phyloP scores from a whole-genome alignment of 1,140 invertebrate species.

The Pogonus chalceus region DNA sequence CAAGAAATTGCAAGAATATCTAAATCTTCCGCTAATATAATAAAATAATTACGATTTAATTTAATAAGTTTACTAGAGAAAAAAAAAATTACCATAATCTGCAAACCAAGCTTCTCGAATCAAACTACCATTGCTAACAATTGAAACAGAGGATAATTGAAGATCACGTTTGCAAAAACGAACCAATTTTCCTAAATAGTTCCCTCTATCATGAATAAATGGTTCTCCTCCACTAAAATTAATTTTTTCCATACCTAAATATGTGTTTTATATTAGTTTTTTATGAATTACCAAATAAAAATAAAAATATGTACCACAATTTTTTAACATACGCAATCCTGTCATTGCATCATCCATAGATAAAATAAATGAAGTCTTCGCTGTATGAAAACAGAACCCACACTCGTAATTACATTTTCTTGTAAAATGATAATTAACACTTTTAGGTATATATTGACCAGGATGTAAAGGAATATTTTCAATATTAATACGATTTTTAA shows the following conservation, averaged over 20 bases:
- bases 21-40: slow-evolving; percentile 21
- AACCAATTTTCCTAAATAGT: slow-evolving; percentile 34
- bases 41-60: neutral
- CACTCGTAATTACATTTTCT: slow-evolving; percentile 37
- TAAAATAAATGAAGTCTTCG: slow-evolving; percentile 35
- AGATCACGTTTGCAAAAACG: slow-evolving; percentile 33
- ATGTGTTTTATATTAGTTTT: slow-evolving; percentile 8
- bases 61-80: neutral
- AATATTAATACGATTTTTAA: neutral
- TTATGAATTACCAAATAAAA: slow-evolving; percentile 1
- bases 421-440: slow-evolving; percentile 39
- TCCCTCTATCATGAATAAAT: slow-evolving; percentile 29
- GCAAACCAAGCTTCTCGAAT: slow-evolving; percentile 34
- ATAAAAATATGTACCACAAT: slow-evolving; percentile 26
- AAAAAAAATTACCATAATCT: slow-evolving; percentile 25
- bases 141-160: slow-evolving; percentile 32
- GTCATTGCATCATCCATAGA: slow-evolving; percentile 33
- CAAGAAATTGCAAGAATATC: slow-evolving; percentile 39
- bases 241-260: slow-evolving; percentile 38
- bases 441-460: slow-evolving; percentile 25
- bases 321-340: slow-evolving; percentile 30
- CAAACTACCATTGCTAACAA: slow-evolving; percentile 39
- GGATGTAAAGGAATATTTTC: neutral
- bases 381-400: slow-evolving; percentile 40
- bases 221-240: slow-evolving; percentile 40